Base-by-base conservation (phyloP, 2,888 invertebrate species). In the Clusia tigrina region DNA sequence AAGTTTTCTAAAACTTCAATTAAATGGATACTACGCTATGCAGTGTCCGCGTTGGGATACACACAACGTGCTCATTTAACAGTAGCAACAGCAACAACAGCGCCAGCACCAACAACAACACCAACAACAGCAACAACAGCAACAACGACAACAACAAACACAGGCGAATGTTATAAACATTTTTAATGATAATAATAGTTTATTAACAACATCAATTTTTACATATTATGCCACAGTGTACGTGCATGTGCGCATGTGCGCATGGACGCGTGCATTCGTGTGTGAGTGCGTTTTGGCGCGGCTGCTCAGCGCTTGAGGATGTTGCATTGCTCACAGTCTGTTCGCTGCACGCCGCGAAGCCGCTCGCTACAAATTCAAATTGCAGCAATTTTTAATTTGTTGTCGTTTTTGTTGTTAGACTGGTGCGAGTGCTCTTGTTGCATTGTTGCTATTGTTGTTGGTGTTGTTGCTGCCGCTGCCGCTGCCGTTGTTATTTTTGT, bases 151-250 rank as follows among this genome's bases (percentile, higher is more conserved):
- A 12, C 32, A 32, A 32, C 12, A 32, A 32, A 32, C 6, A 6
- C 6, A 32, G 32, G 6, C 32, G 32, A 32, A 32, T 9, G 32
- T n/a, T 62, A 64, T 62, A 58, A 70, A 69, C 74, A 78, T 73
- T 73, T 76, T 78, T 77, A 77, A 78, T 78, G 76, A 74, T 69
- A 69, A 70, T 76, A 74, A 77, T 72, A 60, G 60, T 63, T 58
- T 59, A 63, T 59, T 59, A 63, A 63, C 63, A 59, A 63, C 63
- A 59, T 52, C 63, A 59, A 57, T 38, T 57, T 46, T 3, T 46
- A 22, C 6, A 6, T 17, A 24, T 24, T 24, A 20, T 22, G 15
- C 48, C 5, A 18, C 18, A 12, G 22, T 48, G 22, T 22, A 15
- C 5, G 48, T 48, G 48, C 18, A 5, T 22, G 22, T 18, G 48